Conservation (phyloP, 2,113 vertebrate species). For the Ailuropoda melanoleuca region DNA sequence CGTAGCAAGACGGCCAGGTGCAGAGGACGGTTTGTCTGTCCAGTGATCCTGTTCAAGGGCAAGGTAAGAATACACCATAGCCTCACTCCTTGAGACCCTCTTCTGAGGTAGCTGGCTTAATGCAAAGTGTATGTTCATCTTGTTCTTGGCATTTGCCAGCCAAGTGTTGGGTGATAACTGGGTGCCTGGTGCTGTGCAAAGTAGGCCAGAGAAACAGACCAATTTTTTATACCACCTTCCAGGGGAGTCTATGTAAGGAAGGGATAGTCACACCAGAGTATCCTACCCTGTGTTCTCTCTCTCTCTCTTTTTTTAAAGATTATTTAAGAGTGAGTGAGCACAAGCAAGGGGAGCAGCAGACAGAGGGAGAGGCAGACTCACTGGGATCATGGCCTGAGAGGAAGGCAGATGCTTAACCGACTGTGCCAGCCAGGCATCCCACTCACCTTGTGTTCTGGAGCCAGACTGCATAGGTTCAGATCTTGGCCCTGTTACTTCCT, state of each 20-base stretch:
- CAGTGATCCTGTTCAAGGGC: constrained; percentile 98
- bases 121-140: background rate
- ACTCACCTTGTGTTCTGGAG: background rate
- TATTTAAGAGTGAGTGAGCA: background rate
- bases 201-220: background rate
- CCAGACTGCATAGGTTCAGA: background rate
- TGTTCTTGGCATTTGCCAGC: background rate
- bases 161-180: background rate
- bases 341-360: background rate
- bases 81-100: background rate
- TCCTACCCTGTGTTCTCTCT: background rate
- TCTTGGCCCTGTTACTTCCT: background rate
- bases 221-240: background rate
- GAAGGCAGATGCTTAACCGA: background rate
- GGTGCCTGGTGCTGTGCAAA: background rate
- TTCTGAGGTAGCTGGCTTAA: background rate
- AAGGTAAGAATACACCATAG: constrained; percentile 88
- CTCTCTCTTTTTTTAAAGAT: no score
- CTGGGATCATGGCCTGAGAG: background rate
- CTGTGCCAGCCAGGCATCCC: background rate
- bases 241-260: background rate
- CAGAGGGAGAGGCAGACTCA: background rate
- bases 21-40: constrained; percentile 96
- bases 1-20: constrained; percentile 97
- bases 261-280: background rate